Conservation (phyloP, 2,113 vertebrate species). For the Pelecanoides urinatrix region DNA sequence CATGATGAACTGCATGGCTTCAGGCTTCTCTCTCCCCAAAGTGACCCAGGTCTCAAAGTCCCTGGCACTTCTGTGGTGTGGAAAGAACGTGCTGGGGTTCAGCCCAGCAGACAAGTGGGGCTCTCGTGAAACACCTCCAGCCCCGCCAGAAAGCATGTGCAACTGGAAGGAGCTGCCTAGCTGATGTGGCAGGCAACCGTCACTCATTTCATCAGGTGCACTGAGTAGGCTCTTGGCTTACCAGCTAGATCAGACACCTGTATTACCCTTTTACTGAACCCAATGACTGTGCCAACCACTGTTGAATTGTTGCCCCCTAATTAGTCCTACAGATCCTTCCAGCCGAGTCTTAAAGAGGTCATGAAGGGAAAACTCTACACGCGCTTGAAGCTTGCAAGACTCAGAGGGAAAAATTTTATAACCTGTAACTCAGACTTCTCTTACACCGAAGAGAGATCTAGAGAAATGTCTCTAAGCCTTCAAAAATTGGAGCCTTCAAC, state of each 20-base stretch:
- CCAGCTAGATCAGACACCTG: background rate
- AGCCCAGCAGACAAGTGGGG: background rate
- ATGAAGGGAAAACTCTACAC: background rate
- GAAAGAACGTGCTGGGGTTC: background rate
- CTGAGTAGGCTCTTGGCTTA: background rate
- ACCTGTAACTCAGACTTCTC: background rate
- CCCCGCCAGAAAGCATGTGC: background rate
- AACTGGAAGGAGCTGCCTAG: background rate
- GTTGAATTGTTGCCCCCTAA: background rate
- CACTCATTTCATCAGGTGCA: background rate
- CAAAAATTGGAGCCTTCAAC: background rate
- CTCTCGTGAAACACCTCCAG: background rate
- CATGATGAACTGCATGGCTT: background rate
- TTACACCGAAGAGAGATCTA: background rate
- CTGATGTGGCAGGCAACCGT: background rate
- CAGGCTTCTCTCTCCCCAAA: background rate
- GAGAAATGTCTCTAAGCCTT: background rate
- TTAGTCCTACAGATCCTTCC: background rate
- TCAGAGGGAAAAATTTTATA: background rate
- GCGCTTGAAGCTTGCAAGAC: background rate
- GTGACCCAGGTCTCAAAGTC: background rate
- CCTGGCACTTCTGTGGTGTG: background rate
- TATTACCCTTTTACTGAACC: background rate
- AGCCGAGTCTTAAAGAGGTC: background rate
- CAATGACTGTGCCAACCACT: background rate